phyloP scores from a whole-genome alignment of 2,113 vertebrate species.

The Gymnobelideus leadbeateri region DNA sequence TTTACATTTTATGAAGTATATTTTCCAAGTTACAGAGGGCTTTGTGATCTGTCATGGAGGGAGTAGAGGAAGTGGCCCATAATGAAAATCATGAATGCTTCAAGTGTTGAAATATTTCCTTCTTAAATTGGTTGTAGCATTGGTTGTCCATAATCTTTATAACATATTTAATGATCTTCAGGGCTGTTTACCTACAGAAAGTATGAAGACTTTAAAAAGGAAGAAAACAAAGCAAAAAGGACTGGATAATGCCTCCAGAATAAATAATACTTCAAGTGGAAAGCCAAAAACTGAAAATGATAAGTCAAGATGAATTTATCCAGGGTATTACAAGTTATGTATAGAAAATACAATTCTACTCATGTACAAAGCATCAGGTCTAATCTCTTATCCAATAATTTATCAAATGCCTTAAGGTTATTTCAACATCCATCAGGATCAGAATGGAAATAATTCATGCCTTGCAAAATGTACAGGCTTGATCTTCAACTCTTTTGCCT shows the following conservation, averaged over 20 bases:
- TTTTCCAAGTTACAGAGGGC: neutral
- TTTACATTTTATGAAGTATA: neutral
- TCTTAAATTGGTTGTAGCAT: neutral
- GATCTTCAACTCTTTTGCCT: slow-evolving; percentile 46
- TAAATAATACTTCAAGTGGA: slow-evolving; percentile 35
- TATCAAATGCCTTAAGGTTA: neutral
- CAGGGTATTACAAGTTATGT: slow-evolving; percentile 24
- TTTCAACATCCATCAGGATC: slow-evolving; percentile 19
- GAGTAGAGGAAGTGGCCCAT: neutral
- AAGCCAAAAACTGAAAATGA: slow-evolving; percentile 50
- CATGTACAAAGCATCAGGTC: neutral
- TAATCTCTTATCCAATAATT: slow-evolving; percentile 16
- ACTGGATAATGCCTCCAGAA: slow-evolving; percentile 21
- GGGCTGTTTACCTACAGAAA: slow-evolving; percentile 15
- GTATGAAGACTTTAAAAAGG: neutral
- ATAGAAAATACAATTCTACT: slow-evolving; percentile 54
- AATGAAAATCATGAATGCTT: neutral
- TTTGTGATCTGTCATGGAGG: neutral
- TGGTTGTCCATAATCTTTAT: slow-evolving; percentile 10
- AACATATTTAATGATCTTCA: neutral
- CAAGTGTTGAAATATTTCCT: neutral
- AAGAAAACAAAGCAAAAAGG: neutral
- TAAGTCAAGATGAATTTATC: neutral
- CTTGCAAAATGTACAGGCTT: slow-evolving; percentile 56
- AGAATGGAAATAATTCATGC: slow-evolving; percentile 43